Conservation (phyloP, 2,797 vertebrate genomes). For the Pangasius larnaudii region DNA sequence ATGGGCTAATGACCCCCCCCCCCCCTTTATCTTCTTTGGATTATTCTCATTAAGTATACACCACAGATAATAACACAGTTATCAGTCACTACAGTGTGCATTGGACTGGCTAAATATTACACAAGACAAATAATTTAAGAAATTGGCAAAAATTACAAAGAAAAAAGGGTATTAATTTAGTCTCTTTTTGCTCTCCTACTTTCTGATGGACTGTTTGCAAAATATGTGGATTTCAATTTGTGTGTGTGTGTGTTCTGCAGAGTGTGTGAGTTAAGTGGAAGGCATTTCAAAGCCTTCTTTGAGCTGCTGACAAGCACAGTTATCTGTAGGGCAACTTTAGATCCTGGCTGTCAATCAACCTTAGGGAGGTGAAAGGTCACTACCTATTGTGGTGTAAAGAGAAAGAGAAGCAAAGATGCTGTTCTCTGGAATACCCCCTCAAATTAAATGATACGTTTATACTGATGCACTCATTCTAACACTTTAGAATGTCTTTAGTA, state of each 20-base stretch:
- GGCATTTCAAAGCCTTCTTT: slow-evolving; percentile 45
- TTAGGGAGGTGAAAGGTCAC: slow-evolving; percentile 30
- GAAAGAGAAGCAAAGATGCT: slow-evolving; percentile 3
- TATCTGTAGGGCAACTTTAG: slow-evolving; percentile 28
- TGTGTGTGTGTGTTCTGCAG: slow-evolving; percentile 17
- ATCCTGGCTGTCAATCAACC: slow-evolving; percentile 42
- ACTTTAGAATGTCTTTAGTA: neutral
- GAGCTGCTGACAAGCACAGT: slow-evolving; percentile 37
- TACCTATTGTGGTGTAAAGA: slow-evolving; percentile 11
- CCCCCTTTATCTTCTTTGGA: neutral
- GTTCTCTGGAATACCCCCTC: neutral
- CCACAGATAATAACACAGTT: neutral
- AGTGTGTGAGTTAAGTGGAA: slow-evolving; percentile 46
- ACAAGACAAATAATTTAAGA: neutral
- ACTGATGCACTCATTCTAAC: neutral
- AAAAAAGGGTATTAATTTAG: neutral
- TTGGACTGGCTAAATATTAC: neutral
- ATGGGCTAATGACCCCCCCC: neutral
- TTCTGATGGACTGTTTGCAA: neutral
- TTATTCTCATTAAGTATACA: neutral
- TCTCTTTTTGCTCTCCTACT: neutral
- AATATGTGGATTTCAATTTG: neutral
- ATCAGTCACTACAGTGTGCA: neutral
- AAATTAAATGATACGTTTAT: neutral
- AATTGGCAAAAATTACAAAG: neutral